Percentiles rank a stretch among this genome's conserved stretches.
Conservation (phyloP, 1,140 invertebrate genomes). For the Pemphigus obesinymphae region DNA sequence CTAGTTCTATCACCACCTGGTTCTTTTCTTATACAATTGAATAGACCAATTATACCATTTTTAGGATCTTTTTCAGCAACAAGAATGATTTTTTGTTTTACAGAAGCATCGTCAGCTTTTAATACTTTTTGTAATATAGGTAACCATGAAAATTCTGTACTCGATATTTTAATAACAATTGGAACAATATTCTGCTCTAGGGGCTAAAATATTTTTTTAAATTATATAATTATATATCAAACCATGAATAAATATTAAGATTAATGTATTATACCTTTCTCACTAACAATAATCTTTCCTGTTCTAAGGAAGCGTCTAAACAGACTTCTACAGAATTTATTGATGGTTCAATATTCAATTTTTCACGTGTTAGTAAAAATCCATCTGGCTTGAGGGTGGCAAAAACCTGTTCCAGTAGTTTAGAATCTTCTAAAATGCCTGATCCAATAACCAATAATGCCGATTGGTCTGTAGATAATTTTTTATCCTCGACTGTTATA, state of each 20-base stretch:
- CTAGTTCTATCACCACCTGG: constrained; percentile 58
- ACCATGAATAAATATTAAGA: neutral
- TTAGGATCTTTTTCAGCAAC: constrained; percentile 59
- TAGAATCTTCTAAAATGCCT: constrained; percentile 44
- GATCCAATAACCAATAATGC: constrained; percentile 56
- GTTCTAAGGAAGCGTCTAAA: constrained; percentile 16
- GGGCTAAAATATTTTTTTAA: neutral
- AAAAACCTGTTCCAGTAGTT: constrained; percentile 48
- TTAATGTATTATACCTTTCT: constrained; percentile 30
- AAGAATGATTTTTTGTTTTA: constrained; percentile 53
- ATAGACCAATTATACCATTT: constrained; percentile 79
- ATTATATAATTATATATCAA: neutral
- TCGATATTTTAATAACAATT: constrained; percentile 47
- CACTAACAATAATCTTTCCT: constrained; percentile 39
- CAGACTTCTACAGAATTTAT: constrained; percentile 26
- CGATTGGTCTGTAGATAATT: constrained; percentile 56
- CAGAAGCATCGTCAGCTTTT: constrained; percentile 54
- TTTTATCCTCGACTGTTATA: constrained; percentile 60
- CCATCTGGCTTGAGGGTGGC: constrained; percentile 51
- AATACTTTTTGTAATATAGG: constrained; percentile 55
- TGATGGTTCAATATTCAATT: constrained; percentile 43
- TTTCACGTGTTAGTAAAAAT: constrained; percentile 54
- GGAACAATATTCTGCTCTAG: constrained; percentile 31
- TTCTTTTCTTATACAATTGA: constrained; percentile 68
- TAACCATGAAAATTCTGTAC: constrained; percentile 55